Evolutionary conservation across 2,113 vertebrate species (phyloP), one percentile per base, ranked within the genome.

Genomic region (Aptenodytes patagonicus): DNA sequence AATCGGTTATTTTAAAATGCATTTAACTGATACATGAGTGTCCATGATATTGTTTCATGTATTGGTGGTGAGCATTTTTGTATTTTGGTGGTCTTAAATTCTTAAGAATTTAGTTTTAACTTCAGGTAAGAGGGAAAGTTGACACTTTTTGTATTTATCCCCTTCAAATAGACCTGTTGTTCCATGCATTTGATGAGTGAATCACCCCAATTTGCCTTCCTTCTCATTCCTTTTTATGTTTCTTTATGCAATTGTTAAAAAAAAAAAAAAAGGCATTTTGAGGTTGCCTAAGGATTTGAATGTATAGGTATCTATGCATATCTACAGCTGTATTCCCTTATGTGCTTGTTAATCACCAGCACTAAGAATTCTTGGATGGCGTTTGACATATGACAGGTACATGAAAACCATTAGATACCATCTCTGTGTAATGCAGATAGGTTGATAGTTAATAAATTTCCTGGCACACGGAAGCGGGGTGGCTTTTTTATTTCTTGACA

Each of bases 391-490:
- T 82, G 95, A 89, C 86, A 91, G 78, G 61, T 95, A 95, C 81
- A 90, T 62, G 51, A 85, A 80, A 94, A 91, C 93, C 66, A 73
- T 95, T 90, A 94, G 34, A 42, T 90, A n/a, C 13, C 17, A 18
- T 80, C 75, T 91, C 54, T 83, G 34, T 66, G 65, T 83, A 80
- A 65, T 95, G 82, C 78, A 87, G 72, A 75, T 94, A 72, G 32
- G 46, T 89, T 32, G 54, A 85, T 95, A 87, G 73, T 79, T 97
- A 93, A 80, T 97, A 92, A 80, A 90, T 90, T 89, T 87, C 49
- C 46, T 86, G 78, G 66, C 58, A 44, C 83, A 76, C 91, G 89
- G 75, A 95, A 83, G 40, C 5, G 0, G 8, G 17, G 32, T 70
- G 54, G 32, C 40, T 94, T 91, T 75, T 78, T 87, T 89, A 54